Base-by-base conservation (phyloP, 2,888 invertebrate species). In the Gari tellinella region DNA sequence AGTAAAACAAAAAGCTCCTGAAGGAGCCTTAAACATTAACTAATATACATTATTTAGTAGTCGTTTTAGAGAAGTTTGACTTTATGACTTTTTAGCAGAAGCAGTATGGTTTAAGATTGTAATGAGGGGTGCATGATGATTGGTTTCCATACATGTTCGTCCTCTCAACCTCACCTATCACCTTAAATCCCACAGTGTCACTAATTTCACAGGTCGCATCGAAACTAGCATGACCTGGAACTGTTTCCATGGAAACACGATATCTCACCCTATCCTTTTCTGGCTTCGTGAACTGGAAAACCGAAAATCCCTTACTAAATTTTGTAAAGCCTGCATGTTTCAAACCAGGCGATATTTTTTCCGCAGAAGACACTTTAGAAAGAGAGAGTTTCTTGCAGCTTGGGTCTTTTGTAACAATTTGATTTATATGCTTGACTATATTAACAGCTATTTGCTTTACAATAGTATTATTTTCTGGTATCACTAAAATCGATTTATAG, bases 401-500 rank as follows among this genome's bases (percentile, higher is more conserved):
- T 0, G 96, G 93, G 0, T 92, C 86, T 0, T 62, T 21, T 14
- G 52, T 21, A 10, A 31, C 10, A 10, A 76, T 46, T 15, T 72
- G 17, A 2, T 72, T 86, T 37, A 46, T 68, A 15, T 72, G 48
- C 45, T 56, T 48, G 17, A 45, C 91, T 82, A 56, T 91, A 84
- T 23, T 87, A 37, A 51, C 53, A 3, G 19, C 82, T 3, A 94
- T 95, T 0, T 95, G 94, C 25, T 93, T 92, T 0, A 89, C 72
- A n/a, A 94, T 94, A 12, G 94, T 88, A 0, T 92, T 89, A 31
- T 94, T 93, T 0, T 91, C 88, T 0, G 92, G 67, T 1, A 94
- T 91, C 0, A 97, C 92, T 61, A 94, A 93, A 75, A 94, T 92
- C 97, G 97, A 98, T 21, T 94, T 94, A 2, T 97, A 93, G 89